Percentiles rank a stretch among this genome's conserved stretches.
These are phyloP conservation scores for Apis mellifera DNA, from an alignment of 1,140 invertebrate species.

Conservation along the genomic window Amel_HAv3.1 CM009933.2:7800001-7800500, in stretches of 20 bases:
- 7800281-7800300: slow-evolving; percentile 51
- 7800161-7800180: slow-evolving; percentile 65
- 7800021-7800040: slow-evolving; percentile 89
- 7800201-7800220: slow-evolving; percentile 58
- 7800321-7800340: not conserved
- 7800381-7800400: slow-evolving; percentile 27
- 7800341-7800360: not conserved
- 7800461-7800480: not conserved
- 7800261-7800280: slow-evolving; percentile 57
- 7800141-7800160: slow-evolving; percentile 66
- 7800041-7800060: slow-evolving; percentile 83
- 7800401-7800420: slow-evolving; percentile 41
- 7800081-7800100: slow-evolving; percentile 69
- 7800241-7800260: slow-evolving; percentile 40
- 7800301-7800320: not conserved
- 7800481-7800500: too few species aligned
- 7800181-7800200: slow-evolving; percentile 70
- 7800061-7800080: slow-evolving; percentile 85
- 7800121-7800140: slow-evolving; percentile 71
- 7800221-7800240: slow-evolving; percentile 60
- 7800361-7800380: not conserved
- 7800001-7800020: slow-evolving; percentile 89
- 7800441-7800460: slow-evolving; percentile 47
- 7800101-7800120: slow-evolving; percentile 68
- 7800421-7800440: slow-evolving; percentile 43